Base-by-base conservation (phyloP, 2,797 vertebrate species). In the Acestrorhynchus altus region DNA sequence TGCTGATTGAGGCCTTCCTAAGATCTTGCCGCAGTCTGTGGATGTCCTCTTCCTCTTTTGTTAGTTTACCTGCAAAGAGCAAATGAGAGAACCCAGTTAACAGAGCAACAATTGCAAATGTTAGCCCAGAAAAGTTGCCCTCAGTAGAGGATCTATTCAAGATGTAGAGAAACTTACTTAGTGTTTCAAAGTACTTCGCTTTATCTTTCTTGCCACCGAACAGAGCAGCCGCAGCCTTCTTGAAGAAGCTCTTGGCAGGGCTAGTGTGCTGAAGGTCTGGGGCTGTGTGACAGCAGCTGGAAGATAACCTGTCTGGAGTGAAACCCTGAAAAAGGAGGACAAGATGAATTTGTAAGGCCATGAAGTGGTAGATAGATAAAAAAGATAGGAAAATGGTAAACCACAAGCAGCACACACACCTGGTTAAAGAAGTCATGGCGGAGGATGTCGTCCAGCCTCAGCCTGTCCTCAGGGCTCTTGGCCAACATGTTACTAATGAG, bases 171-270 rank as follows among this genome's bases (percentile, higher is more conserved):
- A 8, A 22, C 95, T 93, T 92, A 96, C 95, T 93, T 0, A 95
- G 92, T 56, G 91, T 86, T 54, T 95, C 94, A 0, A 94, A 93
- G 77, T 95, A 95, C 93, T 94, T 94, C 60, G 93, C 92, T 87
- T 95, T 96, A 81, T 96, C 95, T 79, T 94, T 96, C 89, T 94
- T 96, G 74, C 95, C 94, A 74, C 95, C 95, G 65, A 96, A 96
- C 49, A 96, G 91, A 75, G 95, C 95, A 61, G 95, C 95, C 52
- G 95, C 95, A 0, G 95, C 95, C 86, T 95, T 95, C 88, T 94
- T 96, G 84, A 96, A 95, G 90, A 96, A 96, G 85, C 91, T 96
- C 86, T 94, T 95, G 39, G 95, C 94, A 31, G 95, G 95, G 80
- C 95, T 96, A 86, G 94, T 94, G 83, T 95, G 89, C 83, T 95